These are phyloP conservation scores for Ischnura elegans DNA, from an alignment of 2,888 invertebrate genomes.

Conservation along the genomic window DNA sequence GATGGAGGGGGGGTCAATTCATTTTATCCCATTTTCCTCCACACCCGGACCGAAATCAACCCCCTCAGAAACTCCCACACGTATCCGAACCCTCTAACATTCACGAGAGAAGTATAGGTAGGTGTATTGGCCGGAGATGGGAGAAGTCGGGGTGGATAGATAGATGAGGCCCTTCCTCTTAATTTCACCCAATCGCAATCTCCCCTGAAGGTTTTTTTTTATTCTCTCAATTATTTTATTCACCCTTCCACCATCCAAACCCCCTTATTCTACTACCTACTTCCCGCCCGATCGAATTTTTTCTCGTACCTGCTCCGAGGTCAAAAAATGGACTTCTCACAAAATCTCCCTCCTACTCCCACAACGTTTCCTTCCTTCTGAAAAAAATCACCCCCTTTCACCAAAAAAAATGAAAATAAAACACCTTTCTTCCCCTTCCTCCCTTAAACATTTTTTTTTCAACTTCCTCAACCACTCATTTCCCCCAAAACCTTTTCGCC, in stretches of 20 bases:
- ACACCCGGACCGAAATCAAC: too few relatives aligned
- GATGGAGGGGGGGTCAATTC: background rate
- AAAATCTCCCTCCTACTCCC: background rate
- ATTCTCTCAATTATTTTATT: conserved; percentile 28
- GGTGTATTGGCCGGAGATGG: background rate
- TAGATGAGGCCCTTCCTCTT: conserved; percentile 44
- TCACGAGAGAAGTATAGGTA: background rate
- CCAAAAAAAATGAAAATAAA: too few relatives aligned
- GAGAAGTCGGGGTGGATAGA: background rate
- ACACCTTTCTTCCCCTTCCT: background rate
- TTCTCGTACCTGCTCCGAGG: conserved; percentile 9
- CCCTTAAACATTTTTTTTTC: too few relatives aligned
- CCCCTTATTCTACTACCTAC: background rate
- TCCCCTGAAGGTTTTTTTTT: conserved; percentile 6
- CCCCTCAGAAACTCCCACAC: conserved; percentile 13
- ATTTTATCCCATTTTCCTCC: background rate
- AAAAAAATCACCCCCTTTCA: background rate
- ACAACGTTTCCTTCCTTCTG: background rate
- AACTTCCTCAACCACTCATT: too few relatives aligned
- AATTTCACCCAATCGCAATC: conserved; percentile 57
- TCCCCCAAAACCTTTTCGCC: background rate
- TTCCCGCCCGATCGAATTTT: conserved; percentile 28
- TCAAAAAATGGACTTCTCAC: conserved; percentile 40
- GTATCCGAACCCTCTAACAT: background rate
- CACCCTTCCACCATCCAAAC: background rate